Conservation (phyloP, 2,797 vertebrate species). For the Hipposideros larvatus region DNA sequence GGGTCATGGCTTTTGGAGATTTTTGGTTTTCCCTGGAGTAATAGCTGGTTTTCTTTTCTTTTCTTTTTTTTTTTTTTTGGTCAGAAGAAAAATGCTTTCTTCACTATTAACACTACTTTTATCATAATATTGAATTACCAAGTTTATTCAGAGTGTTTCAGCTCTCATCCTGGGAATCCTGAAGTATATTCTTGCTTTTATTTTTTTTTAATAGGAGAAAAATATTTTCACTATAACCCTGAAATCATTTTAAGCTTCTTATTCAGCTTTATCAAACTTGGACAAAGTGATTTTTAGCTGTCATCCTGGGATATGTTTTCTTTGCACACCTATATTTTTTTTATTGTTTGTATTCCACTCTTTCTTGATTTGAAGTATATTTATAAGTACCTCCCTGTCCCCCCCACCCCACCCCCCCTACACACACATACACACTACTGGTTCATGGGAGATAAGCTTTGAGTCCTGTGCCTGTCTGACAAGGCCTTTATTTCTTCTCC, state of each 20-base stretch:
- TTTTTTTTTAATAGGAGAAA: slow-evolving; percentile 21
- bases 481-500: background rate
- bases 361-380: background rate
- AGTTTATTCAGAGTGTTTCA: slow-evolving; percentile 44
- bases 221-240: background rate
- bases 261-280: background rate
- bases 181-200: background rate
- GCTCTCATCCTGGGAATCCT: background rate
- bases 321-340: background rate
- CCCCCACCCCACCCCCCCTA: background rate
- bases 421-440: too few relatives aligned
- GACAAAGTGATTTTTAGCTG: background rate
- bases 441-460: background rate
- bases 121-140: background rate
- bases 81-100: background rate
- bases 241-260: slow-evolving; percentile 37
- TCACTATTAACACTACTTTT: background rate
- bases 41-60: background rate
- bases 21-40: slow-evolving; percentile 29
- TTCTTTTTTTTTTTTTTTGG: background rate
- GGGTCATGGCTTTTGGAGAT: background rate
- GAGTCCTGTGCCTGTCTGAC: background rate
- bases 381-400: background rate
- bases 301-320: background rate
- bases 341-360: background rate